These are phyloP conservation scores for Zosterops lateralis DNA, from an alignment of 2,113 vertebrate species.

Conservation along the genomic window DNA sequence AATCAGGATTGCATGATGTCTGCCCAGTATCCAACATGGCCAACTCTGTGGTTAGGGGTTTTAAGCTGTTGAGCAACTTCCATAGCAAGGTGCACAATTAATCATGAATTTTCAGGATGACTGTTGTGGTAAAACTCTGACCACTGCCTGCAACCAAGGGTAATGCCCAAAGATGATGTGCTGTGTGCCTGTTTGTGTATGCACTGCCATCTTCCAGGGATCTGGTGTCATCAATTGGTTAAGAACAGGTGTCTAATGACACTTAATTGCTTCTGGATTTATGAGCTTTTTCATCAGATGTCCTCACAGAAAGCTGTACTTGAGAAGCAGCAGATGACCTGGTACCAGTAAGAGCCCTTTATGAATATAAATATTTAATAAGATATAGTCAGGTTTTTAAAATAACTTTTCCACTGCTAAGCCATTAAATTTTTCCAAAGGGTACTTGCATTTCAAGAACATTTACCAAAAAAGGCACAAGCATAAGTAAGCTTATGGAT, in stretches of 20 bases:
- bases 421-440: neutral
- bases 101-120: constrained; percentile 28
- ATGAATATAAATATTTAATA: neutral
- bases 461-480: neutral
- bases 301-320: neutral
- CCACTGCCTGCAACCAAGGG: neutral
- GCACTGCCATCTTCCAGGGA: neutral
- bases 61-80: neutral
- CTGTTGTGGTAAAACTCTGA: constrained; percentile 7
- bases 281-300: neutral
- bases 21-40: neutral
- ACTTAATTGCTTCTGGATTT: neutral
- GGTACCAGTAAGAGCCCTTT: neutral
- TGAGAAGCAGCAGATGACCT: neutral
- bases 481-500: neutral
- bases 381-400: neutral
- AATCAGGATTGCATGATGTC: neutral
- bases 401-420: neutral
- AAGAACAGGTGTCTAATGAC: neutral
- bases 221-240: neutral
- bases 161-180: too few species aligned
- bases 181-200: neutral
- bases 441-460: neutral
- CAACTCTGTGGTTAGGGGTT: neutral
- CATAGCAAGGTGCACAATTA: neutral